These are phyloP conservation scores for Scelioninae gen. 1 DNA, from an alignment of 2,888 invertebrate species.

Conservation along the genomic window DNA sequence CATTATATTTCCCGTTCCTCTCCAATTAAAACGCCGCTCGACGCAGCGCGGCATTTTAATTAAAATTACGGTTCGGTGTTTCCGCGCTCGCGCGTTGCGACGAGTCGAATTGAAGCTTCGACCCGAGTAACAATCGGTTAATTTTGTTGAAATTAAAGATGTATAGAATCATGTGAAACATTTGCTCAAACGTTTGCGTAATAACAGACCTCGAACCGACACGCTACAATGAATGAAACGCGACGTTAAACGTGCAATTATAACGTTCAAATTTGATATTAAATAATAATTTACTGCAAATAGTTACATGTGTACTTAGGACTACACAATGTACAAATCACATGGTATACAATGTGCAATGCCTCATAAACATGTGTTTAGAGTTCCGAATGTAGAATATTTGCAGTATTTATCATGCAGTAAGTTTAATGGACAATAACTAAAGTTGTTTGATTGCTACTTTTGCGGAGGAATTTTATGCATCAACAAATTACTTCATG, in stretches of 20 bases:
- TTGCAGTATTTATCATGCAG: too few relatives aligned
- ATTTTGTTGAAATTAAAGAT: conserved; percentile 19
- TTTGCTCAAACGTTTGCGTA: conserved; percentile 43
- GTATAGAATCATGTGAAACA: conserved; percentile 26
- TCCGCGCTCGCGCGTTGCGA: not conserved
- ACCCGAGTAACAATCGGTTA: conserved; percentile 29
- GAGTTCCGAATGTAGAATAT: too few relatives aligned
- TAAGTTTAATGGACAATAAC: too few relatives aligned
- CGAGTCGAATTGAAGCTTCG: conserved; percentile 3
- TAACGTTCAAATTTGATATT: conserved; percentile 44
- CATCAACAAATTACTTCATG: too few relatives aligned
- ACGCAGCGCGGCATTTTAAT: conserved; percentile 40
- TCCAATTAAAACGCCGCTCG: conserved; percentile 54
- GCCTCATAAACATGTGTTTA: too few relatives aligned
- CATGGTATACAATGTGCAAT: conserved; percentile 25
- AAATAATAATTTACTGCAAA: conserved; percentile 48
- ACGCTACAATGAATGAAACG: conserved; percentile 38
- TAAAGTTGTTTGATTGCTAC: too few relatives aligned
- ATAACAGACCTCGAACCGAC: conserved; percentile 23
- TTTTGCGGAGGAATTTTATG: too few relatives aligned
- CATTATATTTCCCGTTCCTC: too few relatives aligned
- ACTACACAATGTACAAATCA: conserved; percentile 38
- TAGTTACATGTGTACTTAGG: conserved; percentile 6
- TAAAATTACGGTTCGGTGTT: conserved; percentile 31
- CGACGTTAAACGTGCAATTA: conserved; percentile 52